Evolutionary conservation across 2,888 invertebrate species (phyloP).

Genomic region (Yponomeuta evonymella): DNA sequence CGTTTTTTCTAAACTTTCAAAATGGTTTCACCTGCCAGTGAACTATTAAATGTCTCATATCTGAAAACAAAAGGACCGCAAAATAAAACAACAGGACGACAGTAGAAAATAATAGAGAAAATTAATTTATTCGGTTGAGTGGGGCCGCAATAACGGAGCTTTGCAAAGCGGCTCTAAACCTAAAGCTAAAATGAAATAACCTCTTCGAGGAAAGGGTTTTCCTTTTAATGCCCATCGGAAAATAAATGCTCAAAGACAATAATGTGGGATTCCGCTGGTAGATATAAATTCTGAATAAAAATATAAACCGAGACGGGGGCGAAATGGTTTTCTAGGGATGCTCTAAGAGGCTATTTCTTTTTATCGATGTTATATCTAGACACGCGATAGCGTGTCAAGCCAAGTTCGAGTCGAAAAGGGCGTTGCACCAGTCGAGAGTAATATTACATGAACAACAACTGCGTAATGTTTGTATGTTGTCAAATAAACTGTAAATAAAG

Average conservation of each 20-base stretch:
- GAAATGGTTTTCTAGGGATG: conserved; percentile 37
- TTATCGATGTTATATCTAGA: background rate
- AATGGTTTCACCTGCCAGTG: too few relatives aligned
- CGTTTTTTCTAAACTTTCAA: too few relatives aligned
- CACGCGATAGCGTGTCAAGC: too few relatives aligned
- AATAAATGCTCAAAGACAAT: conserved; percentile 73
- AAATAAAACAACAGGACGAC: conserved; percentile 6
- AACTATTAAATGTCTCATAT: background rate
- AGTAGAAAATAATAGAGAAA: conserved; percentile 54
- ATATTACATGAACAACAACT: too few relatives aligned
- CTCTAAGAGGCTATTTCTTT: conserved; percentile 16
- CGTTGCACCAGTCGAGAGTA: too few relatives aligned
- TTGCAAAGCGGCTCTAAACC: conserved; percentile 66
- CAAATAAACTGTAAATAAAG: too few relatives aligned
- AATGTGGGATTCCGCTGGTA: conserved; percentile 68
- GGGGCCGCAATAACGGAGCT: conserved; percentile 48
- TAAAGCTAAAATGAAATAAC: conserved; percentile 72
- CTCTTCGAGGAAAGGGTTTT: conserved; percentile 70
- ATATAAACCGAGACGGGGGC: conserved; percentile 45
- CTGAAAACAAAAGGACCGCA: background rate
- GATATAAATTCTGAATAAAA: conserved; percentile 75
- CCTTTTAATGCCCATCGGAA: conserved; percentile 72
- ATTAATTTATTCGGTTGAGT: conserved; percentile 54
- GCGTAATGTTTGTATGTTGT: too few relatives aligned
- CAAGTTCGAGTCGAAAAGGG: too few relatives aligned